phyloP scores from a whole-genome alignment of 2,113 vertebrate species.

The Sylvilagus bachmani region DNA sequence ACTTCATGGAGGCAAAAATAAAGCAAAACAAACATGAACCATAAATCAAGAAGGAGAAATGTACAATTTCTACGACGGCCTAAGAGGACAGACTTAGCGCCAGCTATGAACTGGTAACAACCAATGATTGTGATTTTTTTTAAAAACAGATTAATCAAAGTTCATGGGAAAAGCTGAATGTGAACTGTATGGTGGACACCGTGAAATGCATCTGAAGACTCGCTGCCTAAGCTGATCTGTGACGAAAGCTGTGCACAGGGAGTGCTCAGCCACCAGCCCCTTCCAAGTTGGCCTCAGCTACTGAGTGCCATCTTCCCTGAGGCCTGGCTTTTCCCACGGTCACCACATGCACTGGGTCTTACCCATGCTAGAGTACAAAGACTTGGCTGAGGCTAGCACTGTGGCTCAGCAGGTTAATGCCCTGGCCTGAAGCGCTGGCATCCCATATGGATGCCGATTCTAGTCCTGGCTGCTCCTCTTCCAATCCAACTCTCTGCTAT shows the following conservation, averaged over 20 bases:
- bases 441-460: no score
- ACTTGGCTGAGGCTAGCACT: no score
- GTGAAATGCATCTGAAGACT: neutral
- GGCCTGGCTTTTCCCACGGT: neutral
- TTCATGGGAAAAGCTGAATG: neutral
- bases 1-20: neutral
- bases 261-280: neutral
- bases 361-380: accelerated
- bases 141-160: neutral
- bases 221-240: neutral
- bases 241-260: neutral
- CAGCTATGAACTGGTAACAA: neutral
- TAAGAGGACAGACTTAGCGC: neutral
- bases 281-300: neutral
- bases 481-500: no score
- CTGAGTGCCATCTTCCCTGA: neutral
- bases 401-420: no score
- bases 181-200: neutral
- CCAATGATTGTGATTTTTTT: neutral
- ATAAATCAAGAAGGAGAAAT: neutral
- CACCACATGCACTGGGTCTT: neutral
- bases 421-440: no score
- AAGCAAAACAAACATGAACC: neutral
- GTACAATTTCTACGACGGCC: neutral
- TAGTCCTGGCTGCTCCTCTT: no score